Conservation (phyloP, 2,113 vertebrate genomes). For the Syrrhaptes paradoxus region DNA sequence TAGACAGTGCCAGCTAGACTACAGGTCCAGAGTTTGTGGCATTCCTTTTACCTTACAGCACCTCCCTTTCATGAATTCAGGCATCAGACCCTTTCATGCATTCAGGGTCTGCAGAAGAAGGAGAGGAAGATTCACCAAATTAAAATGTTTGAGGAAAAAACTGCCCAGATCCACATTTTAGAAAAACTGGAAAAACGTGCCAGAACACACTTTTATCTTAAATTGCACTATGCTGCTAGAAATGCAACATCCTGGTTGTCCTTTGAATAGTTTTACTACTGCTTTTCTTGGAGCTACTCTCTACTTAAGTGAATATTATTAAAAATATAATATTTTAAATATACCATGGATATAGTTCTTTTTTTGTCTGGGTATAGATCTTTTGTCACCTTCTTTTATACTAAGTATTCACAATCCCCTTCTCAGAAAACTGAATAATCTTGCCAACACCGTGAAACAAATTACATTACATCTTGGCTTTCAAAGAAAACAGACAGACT, state of each 20-base stretch:
- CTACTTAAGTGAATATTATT: neutral
- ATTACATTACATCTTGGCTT: conserved; percentile 5
- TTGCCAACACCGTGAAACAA: neutral
- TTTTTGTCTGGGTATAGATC: neutral
- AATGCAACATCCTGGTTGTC: neutral
- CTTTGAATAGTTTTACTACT: neutral
- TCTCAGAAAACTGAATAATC: neutral
- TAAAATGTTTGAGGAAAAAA: neutral
- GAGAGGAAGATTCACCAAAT: neutral
- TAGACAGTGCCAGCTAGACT: neutral
- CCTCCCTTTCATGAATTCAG: neutral
- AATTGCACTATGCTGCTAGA: neutral
- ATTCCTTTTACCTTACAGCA: neutral
- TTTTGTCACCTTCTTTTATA: neutral
- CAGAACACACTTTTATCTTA: neutral
- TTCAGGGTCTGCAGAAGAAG: neutral
- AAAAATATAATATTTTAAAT: neutral
- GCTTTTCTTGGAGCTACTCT: neutral
- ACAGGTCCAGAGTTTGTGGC: neutral
- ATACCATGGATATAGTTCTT: neutral
- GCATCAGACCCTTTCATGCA: neutral
- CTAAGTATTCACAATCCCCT: neutral
- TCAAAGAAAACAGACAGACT: conserved; percentile 2
- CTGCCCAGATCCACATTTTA: accelerated
- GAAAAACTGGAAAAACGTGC: neutral